Conservation (phyloP, 2,113 vertebrate genomes). For the Capreolus pygargus region DNA sequence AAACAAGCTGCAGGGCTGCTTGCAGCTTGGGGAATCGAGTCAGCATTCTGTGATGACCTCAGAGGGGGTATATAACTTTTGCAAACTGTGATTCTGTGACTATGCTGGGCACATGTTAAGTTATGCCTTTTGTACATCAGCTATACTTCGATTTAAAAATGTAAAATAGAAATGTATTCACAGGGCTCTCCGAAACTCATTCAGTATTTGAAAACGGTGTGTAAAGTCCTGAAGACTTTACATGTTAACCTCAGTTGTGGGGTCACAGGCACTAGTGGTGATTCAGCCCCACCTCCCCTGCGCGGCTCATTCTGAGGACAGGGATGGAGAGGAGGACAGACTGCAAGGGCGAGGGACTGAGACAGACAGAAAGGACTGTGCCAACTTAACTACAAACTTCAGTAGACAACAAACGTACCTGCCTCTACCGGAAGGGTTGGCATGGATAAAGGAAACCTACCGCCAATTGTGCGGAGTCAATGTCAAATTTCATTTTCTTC, state of each 20-base stretch:
- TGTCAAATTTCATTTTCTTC: neutral
- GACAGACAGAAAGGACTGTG: neutral
- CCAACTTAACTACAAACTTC: neutral
- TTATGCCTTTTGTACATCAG: neutral
- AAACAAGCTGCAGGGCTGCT: neutral
- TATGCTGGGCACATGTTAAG: neutral
- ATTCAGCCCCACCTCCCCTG: neutral
- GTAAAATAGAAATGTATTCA: neutral
- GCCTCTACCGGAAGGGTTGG: neutral
- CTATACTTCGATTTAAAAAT: neutral
- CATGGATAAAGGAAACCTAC: neutral
- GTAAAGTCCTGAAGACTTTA: neutral
- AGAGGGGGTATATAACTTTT: neutral
- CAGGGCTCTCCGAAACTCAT: neutral
- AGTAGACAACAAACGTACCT: neutral
- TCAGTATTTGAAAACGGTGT: neutral
- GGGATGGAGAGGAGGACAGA: neutral
- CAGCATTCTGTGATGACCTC: neutral
- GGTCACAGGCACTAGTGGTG: rapidly evolving
- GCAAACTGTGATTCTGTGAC: neutral
- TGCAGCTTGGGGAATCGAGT: neutral
- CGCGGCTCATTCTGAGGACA: neutral
- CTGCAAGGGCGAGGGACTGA: rapidly evolving
- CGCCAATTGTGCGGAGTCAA: neutral
- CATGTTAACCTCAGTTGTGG: neutral